Conservation (phyloP, 2,797 vertebrate species). For the Cichlasoma orientale region DNA sequence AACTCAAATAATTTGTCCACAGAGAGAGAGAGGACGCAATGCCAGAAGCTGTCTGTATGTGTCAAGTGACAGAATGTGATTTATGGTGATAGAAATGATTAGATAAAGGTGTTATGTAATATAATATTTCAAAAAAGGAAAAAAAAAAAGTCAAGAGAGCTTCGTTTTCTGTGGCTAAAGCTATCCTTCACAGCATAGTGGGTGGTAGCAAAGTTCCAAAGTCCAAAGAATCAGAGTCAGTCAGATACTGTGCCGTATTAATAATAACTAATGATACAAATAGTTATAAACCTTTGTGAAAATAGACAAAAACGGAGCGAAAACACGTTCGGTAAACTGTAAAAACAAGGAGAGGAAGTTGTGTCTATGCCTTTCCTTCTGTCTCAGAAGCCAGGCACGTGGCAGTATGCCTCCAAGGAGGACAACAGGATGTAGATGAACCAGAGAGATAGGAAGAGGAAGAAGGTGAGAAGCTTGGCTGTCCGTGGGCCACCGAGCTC, state of each 20-base stretch:
- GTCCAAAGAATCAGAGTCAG: conserved; percentile 63
- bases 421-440: conserved; percentile 87
- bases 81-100: conserved; percentile 30
- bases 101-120: conserved; percentile 35
- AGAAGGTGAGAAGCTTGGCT: conserved; percentile 82
- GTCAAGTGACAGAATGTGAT: conserved; percentile 32
- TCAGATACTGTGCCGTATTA: conserved; percentile 64
- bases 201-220: conserved; percentile 65
- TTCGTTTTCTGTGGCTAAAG: conserved; percentile 53
- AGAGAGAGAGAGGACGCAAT: conserved; percentile 20
- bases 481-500: conserved; percentile 87
- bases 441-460: conserved; percentile 85
- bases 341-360: conserved; percentile 61
- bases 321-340: conserved; percentile 63
- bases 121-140: conserved; percentile 15
- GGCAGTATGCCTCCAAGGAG: conserved; percentile 87
- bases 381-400: conserved; percentile 83
- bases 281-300: conserved; percentile 74
- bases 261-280: conserved; percentile 75
- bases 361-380: conserved; percentile 42
- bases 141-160: conserved; percentile 15
- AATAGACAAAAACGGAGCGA: conserved; percentile 70
- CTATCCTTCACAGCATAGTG: conserved; percentile 64
- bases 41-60: conserved; percentile 18
- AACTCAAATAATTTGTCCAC: conserved; percentile 35